phyloP scores from a whole-genome alignment of 1,140 invertebrate species.

The Eupristina koningsbergeri region DNA sequence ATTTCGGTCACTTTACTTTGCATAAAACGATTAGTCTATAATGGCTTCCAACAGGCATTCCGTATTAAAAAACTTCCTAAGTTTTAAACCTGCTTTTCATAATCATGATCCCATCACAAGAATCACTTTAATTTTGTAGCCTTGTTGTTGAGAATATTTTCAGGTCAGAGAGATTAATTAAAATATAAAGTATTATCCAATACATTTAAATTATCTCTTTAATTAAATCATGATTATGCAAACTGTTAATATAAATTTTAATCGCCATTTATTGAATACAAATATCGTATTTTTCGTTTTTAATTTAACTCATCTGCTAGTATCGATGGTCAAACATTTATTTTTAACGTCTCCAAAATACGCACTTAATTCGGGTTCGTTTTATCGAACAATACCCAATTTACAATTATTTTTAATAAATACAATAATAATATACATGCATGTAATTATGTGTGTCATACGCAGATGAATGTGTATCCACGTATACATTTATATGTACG shows the following conservation, averaged over 20 bases:
- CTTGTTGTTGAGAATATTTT: neutral
- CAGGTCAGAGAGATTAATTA: neutral
- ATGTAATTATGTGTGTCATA: slow-evolving; percentile 44
- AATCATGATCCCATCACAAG: neutral
- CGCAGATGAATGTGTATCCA: slow-evolving; percentile 29
- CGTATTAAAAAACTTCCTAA: neutral
- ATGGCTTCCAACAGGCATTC: neutral
- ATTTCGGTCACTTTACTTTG: neutral
- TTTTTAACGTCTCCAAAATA: slow-evolving; percentile 15
- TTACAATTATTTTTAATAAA: slow-evolving; percentile 18
- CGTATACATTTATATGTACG: slow-evolving; percentile 43
- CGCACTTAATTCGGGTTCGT: neutral
- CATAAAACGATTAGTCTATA: neutral
- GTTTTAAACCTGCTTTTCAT: neutral
- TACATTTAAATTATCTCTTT: neutral
- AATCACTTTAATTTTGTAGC: neutral
- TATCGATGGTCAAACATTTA: slow-evolving; percentile 11
- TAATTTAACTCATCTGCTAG: neutral
- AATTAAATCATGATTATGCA: neutral
- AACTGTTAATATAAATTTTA: neutral
- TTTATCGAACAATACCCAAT: slow-evolving; percentile 18
- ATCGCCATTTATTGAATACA: neutral
- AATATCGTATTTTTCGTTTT: neutral
- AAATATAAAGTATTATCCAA: neutral
- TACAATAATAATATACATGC: slow-evolving; percentile 14